Percentiles rank a stretch among this genome's conserved stretches.
These are phyloP conservation scores for Eonycteris spelaea DNA, from an alignment of 2,113 vertebrate genomes.

Conservation along the genomic window DNA sequence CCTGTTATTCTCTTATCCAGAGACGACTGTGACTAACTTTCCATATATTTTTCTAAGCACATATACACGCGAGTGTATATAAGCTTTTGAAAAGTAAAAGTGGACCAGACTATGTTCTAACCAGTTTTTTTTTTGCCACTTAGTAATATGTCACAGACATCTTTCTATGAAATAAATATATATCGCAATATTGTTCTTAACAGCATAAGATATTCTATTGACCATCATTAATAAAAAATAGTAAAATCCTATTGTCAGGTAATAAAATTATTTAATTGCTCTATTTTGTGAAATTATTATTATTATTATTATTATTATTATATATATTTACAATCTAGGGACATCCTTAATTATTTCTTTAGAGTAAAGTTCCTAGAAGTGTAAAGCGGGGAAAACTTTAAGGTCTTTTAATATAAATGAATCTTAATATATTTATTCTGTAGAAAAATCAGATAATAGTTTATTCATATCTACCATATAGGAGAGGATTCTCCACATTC, in stretches of 20 bases:
- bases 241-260: not conserved
- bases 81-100: not conserved
- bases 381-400: not conserved
- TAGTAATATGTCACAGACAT: no score
- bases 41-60: not conserved
- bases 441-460: not conserved
- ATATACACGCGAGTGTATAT: accelerated
- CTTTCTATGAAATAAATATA: not conserved
- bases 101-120: not conserved
- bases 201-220: not conserved
- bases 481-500: not conserved
- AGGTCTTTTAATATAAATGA: not conserved
- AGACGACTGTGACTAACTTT: not conserved
- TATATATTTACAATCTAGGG: not conserved
- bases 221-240: not conserved
- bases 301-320: not conserved
- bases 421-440: not conserved
- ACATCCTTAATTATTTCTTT: not conserved
- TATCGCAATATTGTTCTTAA: not conserved
- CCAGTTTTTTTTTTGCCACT: not conserved
- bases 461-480: not conserved
- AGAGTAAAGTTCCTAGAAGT: not conserved
- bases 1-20: not conserved
- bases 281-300: not conserved
- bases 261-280: not conserved